phyloP scores from a whole-genome alignment of 2,797 vertebrate genomes.

The Peromyscus eremicus region DNA sequence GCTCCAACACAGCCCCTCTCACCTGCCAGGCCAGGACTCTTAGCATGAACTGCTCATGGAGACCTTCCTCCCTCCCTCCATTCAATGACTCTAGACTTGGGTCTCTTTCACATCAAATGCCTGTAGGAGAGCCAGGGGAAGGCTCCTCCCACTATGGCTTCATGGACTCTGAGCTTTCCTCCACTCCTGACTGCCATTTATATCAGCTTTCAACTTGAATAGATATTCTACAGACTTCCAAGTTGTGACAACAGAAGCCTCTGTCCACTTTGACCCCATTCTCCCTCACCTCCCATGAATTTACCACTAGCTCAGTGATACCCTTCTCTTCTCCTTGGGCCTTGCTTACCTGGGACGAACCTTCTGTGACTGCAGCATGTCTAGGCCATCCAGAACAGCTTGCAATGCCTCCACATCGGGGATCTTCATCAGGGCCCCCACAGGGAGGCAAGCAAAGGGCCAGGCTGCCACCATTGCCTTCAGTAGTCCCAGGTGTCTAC shows the following conservation, averaged over 20 bases:
- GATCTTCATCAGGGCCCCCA: not conserved
- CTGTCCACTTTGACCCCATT: not conserved
- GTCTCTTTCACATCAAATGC: not conserved
- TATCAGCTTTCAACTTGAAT: not conserved
- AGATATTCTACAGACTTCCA: not conserved
- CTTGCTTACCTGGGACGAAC: not conserved
- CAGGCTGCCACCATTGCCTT: not conserved
- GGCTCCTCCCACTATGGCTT: not conserved
- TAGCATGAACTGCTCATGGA: not conserved
- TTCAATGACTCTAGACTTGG: not conserved
- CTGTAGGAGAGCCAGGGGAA: not conserved
- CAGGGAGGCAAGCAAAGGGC: not conserved
- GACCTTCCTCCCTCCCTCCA: no score
- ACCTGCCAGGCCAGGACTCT: no score
- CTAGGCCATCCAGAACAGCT: not conserved
- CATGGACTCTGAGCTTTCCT: not conserved
- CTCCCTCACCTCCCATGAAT: not conserved
- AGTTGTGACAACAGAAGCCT: not conserved
- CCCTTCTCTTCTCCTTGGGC: not conserved
- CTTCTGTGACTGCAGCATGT: not conserved
- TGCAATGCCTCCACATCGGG: not conserved
- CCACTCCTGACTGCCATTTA: not conserved
- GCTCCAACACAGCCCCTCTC: not conserved
- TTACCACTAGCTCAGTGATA: not conserved
- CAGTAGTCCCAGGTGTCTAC: accelerated